Percentiles rank a stretch among this genome's conserved stretches.
These are phyloP conservation scores for Nesometra sesokonis DNA, from an alignment of 35 echinoderm and acorn worm genomes.

Conservation along the genomic window DNA sequence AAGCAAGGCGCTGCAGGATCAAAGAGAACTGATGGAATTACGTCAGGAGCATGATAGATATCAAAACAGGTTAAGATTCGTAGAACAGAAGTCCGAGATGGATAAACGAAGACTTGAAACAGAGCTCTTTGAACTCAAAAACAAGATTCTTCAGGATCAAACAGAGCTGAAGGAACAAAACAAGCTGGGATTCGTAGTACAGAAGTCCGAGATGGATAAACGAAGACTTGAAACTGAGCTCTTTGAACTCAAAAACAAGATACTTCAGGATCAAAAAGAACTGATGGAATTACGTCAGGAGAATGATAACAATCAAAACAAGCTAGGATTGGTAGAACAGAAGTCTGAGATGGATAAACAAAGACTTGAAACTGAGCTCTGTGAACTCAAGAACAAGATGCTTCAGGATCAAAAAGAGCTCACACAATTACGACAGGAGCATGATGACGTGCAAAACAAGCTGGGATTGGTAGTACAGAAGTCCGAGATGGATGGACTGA, in stretches of 20 bases:
- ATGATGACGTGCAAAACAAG: neutral
- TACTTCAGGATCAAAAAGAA: neutral
- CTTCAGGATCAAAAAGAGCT: neutral
- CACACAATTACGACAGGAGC: neutral
- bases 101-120: neutral
- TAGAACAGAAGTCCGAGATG: too few species aligned
- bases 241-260: too few species aligned
- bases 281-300: neutral
- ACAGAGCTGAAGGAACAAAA: neutral
- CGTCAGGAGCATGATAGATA: too few species aligned
- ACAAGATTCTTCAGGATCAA: too few species aligned
- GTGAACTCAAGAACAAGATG: too few species aligned
- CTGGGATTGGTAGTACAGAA: neutral
- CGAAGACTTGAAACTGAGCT: neutral
- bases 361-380: neutral
- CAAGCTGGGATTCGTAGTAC: too few species aligned
- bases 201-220: neutral
- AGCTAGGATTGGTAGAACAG: too few species aligned
- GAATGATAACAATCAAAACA: neutral
- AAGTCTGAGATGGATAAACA: neutral
- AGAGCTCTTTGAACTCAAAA: too few species aligned
- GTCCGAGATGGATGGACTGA: neutral
- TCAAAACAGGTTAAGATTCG: too few species aligned
- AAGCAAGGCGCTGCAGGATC: too few species aligned
- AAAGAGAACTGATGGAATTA: too few species aligned